Conservation (phyloP, 2,797 vertebrate species). For the Centropyge bicolor region DNA sequence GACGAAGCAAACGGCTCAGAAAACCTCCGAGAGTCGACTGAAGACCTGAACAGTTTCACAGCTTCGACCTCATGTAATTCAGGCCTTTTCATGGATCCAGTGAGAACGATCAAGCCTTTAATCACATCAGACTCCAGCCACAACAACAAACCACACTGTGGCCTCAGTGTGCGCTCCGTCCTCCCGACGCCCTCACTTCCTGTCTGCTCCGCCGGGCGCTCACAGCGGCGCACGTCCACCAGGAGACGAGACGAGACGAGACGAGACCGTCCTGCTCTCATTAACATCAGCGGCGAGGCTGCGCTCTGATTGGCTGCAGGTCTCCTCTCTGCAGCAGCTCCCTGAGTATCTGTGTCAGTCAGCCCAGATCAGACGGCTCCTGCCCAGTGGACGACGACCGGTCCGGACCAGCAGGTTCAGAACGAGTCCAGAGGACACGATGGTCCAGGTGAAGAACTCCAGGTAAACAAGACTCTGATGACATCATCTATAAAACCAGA, state of each 20-base stretch:
- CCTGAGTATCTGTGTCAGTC: slow-evolving; percentile 53
- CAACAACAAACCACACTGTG: no score
- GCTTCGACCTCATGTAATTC: no score
- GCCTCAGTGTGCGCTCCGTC: no score
- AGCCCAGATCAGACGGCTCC: neutral
- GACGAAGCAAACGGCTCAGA: no score
- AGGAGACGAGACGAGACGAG: no score
- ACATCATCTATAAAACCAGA: neutral
- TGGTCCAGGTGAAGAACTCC: slow-evolving; percentile 16
- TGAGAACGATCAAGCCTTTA: no score
- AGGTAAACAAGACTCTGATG: slow-evolving; percentile 32
- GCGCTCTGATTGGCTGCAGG: slow-evolving; percentile 33
- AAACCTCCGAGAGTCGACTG: no score
- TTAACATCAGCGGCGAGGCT: slow-evolving; percentile 23
- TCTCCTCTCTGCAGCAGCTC: slow-evolving; percentile 21
- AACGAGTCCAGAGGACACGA: neutral
- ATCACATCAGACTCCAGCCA: no score
- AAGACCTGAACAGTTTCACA: no score
- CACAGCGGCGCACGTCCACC: slow-evolving; percentile 22
- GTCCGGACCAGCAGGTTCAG: slow-evolving; percentile 1
- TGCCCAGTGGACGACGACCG: neutral
- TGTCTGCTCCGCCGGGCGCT: slow-evolving; percentile 11
- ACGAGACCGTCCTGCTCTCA: slow-evolving; percentile 26
- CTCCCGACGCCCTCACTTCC: slow-evolving; percentile 12
- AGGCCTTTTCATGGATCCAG: no score